A percentile compares a stretch with the other conserved stretches of the same genome.
Evolutionary conservation across 2,888 invertebrate genomes (phyloP).

Genomic region (Junonia oenone): DNA sequence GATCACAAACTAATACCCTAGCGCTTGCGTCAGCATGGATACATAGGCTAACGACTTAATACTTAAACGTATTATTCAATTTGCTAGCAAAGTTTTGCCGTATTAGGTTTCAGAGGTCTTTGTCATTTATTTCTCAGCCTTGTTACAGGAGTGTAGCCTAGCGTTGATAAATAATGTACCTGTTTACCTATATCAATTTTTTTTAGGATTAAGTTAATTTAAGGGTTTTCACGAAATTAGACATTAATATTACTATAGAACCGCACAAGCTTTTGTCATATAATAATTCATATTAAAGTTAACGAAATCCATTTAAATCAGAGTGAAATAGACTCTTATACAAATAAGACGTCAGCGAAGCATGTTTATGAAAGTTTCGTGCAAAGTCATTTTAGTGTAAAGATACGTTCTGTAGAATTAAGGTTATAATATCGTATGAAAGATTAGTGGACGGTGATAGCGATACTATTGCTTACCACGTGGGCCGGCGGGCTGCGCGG

Average conservation of each 20-base stretch:
- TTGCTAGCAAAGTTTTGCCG: background rate
- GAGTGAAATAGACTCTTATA: too few species aligned
- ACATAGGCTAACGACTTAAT: background rate
- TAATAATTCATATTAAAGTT: too few species aligned
- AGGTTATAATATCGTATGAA: background rate
- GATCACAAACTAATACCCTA: conserved; percentile 52
- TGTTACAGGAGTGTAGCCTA: too few species aligned
- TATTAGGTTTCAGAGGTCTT: background rate
- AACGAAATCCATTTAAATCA: too few species aligned
- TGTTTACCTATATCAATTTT: too few species aligned
- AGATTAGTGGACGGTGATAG: conserved; percentile 30
- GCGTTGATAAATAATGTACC: too few species aligned
- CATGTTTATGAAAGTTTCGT: background rate
- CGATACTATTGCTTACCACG: conserved; percentile 60
- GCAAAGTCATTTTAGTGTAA: background rate
- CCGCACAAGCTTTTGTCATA: too few species aligned
- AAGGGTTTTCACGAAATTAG: too few species aligned
- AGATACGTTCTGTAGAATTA: background rate
- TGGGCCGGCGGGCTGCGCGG: conserved; percentile 51
- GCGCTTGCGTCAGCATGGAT: conserved; percentile 37
- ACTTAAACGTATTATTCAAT: background rate
- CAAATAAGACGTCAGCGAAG: too few species aligned
- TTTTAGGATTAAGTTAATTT: too few species aligned
- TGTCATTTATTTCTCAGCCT: too few species aligned
- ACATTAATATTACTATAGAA: too few species aligned